phyloP scores from a whole-genome alignment of 1,140 invertebrate genomes.

The Drosophila ficusphila region DNA sequence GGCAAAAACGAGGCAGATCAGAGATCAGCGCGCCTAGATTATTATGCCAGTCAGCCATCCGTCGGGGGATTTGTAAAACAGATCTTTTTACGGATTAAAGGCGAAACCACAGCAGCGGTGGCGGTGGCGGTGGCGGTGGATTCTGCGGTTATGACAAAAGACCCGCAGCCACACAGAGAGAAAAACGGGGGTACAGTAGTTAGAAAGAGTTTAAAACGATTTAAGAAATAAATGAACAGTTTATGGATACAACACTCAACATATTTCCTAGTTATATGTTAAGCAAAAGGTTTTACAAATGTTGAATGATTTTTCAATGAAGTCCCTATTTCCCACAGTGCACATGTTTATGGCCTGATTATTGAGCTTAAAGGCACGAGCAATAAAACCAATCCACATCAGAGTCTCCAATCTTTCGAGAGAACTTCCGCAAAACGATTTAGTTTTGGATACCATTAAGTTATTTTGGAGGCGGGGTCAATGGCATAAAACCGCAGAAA shows the following conservation, averaged over 20 bases:
- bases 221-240: too few species aligned
- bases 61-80: constrained; percentile 71
- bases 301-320: neutral
- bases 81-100: constrained; percentile 79
- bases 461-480: constrained; percentile 28
- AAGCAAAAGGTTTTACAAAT: too few species aligned
- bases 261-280: neutral
- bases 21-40: constrained; percentile 77
- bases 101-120: constrained; percentile 51
- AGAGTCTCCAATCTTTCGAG: constrained; percentile 16
- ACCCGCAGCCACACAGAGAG: constrained; percentile 9
- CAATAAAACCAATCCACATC: constrained; percentile 29
- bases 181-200: neutral
- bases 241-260: too few species aligned
- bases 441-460: constrained; percentile 21
- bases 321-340: neutral
- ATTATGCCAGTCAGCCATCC: constrained; percentile 48
- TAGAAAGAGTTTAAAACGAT: too few species aligned
- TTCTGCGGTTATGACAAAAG: constrained; percentile 54
- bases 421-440: constrained; percentile 39
- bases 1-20: constrained; percentile 24
- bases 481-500: constrained; percentile 25
- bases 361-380: constrained; percentile 35
- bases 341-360: constrained; percentile 41
- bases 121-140: constrained; percentile 21